phyloP scores from a whole-genome alignment of 2,797 vertebrate genomes.

The Gallirallus australis region DNA sequence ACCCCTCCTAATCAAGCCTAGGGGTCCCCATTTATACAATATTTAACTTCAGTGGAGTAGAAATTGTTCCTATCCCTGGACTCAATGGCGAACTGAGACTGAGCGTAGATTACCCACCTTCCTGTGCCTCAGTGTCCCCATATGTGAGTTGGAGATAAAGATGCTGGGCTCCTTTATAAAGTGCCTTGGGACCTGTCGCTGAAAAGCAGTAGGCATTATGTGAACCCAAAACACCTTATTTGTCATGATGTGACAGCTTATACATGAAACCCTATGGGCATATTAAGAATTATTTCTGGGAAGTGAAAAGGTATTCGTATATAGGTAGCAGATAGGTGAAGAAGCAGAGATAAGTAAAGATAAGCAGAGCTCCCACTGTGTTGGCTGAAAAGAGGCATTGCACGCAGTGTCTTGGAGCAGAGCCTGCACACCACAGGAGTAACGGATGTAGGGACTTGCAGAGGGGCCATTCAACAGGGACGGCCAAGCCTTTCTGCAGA shows the following conservation, averaged over 20 bases:
- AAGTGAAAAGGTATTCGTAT: neutral
- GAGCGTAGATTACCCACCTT: neutral
- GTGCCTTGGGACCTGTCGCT: neutral
- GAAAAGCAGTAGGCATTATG: neutral
- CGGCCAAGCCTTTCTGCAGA: neutral
- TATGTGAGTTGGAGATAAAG: neutral
- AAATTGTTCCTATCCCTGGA: neutral
- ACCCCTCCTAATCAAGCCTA: neutral
- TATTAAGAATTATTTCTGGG: neutral
- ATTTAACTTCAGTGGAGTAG: neutral
- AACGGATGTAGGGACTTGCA: accelerated
- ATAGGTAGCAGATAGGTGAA: neutral
- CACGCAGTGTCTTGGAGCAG: neutral
- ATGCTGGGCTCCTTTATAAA: neutral
- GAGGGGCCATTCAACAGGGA: neutral
- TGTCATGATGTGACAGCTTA: neutral
- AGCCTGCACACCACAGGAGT: neutral
- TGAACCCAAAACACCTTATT: neutral
- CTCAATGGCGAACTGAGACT: neutral
- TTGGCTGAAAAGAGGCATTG: neutral
- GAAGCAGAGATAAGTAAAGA: neutral
- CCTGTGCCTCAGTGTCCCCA: neutral
- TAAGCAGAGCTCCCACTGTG: neutral
- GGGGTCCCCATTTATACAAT: neutral
- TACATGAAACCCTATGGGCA: neutral